Evolutionary conservation across 2,888 invertebrate species (phyloP).

Genomic region (Drosophila nr. perissopoda): DNA sequence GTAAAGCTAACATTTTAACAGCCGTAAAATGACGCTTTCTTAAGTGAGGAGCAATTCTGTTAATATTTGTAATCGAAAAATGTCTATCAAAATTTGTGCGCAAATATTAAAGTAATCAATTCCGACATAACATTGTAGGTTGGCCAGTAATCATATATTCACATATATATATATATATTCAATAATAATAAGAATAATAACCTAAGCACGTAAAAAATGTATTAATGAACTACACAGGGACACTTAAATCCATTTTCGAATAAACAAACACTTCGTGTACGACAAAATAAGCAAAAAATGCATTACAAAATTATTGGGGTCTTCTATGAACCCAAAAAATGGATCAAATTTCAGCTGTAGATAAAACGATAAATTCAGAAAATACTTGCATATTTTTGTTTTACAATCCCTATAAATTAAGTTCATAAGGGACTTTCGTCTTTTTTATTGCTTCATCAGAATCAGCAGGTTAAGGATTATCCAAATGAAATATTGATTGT

Average conservation of each 20-base stretch:
- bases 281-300: background rate
- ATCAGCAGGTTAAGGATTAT: background rate
- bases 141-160: background rate
- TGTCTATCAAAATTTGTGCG: constrained; percentile 12
- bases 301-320: background rate
- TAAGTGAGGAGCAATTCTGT: constrained; percentile 42
- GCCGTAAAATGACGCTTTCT: constrained; percentile 18
- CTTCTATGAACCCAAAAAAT: background rate
- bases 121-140: background rate
- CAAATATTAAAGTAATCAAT: background rate
- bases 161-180: background rate
- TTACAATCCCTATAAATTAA: background rate
- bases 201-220: background rate
- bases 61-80: constrained; percentile 21
- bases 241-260: background rate
- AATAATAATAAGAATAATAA: background rate
- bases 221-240: background rate
- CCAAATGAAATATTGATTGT: background rate
- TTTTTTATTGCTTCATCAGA: background rate
- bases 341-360: background rate
- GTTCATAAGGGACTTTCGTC: background rate
- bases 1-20: constrained; percentile 10
- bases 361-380: background rate
- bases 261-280: background rate
- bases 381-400: background rate